Base-by-base conservation (phyloP, 2,888 invertebrate genomes). In the Eristalinus sepulchralis region DNA sequence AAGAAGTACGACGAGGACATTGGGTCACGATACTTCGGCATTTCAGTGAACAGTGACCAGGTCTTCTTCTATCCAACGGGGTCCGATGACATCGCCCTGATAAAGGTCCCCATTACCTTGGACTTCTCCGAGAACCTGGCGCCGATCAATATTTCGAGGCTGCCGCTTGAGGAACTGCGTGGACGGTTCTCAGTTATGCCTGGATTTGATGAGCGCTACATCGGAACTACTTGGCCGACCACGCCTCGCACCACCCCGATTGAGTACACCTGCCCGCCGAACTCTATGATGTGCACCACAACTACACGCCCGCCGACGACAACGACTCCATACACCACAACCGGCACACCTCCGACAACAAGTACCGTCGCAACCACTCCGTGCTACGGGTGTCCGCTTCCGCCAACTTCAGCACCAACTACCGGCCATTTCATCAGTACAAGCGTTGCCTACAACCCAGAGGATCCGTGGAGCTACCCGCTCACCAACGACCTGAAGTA, bases 41-140 rank as follows among this genome's bases (percentile, higher is more conserved):
- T 84, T 10, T 70, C 67, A 0, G 76, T 88, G 20, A 67, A 67
- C 9, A 34, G 47, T 13, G 67, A 76, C 8, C 60, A 75, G 17
- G 31, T 88, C 13, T 34, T 59, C 27, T 10, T 60, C 5, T 85
- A 88, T 59, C 88, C 88, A 13, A 88, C 82, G 1, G 27, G 67
- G 11, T 62, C 64, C 31, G 85, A 88, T 68, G 85, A 88, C 53
- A 17, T 88, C 1, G 84, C 88, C 2, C 39, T 88, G 17, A 53
- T 88, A n/a, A 59, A 57, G 57, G n/a, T 88, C 2, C 88, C 88
- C 20, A 55, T 83, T 20, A 27, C 10, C 4, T 64, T 88, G 34
- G 4, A 55, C 8, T 79, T 76, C 57, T 57, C 78, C 0, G 68
- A 79, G 1, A 68, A 33, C n/a, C 8, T 80, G 8, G 31, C 11